These are phyloP conservation scores for Tribolium madens DNA, from an alignment of 1,140 invertebrate species.

Conservation along the genomic window DNA sequence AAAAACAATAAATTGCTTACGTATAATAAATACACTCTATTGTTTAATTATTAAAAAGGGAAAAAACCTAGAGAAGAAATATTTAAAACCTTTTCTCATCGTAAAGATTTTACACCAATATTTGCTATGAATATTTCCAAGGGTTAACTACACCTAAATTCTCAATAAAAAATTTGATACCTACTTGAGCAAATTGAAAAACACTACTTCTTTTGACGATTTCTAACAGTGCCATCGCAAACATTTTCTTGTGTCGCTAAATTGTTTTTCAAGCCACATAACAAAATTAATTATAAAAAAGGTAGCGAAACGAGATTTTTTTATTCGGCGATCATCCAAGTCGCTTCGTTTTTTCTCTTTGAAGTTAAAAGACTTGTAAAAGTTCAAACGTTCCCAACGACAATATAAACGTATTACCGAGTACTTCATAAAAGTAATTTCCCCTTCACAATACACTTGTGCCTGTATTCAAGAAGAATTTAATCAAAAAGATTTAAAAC, in stretches of 20 bases:
- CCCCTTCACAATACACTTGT: conserved; percentile 11
- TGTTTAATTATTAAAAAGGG: too few relatives aligned
- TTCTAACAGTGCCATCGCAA: too few relatives aligned
- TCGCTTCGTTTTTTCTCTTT: conserved; percentile 24
- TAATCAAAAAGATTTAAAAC: conserved; percentile 4
- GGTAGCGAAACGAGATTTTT: conserved; percentile 18
- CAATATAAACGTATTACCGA: conserved; percentile 23
- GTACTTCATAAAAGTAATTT: conserved; percentile 39
- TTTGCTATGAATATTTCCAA: too few relatives aligned
- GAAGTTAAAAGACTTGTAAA: conserved; percentile 31
- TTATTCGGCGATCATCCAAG: conserved; percentile 26
- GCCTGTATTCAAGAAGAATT: not conserved
- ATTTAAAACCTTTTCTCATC: too few relatives aligned
- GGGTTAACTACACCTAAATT: too few relatives aligned
- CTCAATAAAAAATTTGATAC: too few relatives aligned
- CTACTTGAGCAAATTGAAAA: too few relatives aligned
- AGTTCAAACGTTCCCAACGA: conserved; percentile 29
- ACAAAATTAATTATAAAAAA: conserved; percentile 35
- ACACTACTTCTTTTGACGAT: too few relatives aligned
- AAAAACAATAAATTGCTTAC: too few relatives aligned
- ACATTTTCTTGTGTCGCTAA: not conserved
- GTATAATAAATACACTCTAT: too few relatives aligned
- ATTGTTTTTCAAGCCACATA: not conserved
- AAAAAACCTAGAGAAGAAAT: too few relatives aligned
- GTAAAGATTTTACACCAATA: too few relatives aligned